phyloP scores from a whole-genome alignment of 2,888 invertebrate species.

The Cephalotes varians region DNA sequence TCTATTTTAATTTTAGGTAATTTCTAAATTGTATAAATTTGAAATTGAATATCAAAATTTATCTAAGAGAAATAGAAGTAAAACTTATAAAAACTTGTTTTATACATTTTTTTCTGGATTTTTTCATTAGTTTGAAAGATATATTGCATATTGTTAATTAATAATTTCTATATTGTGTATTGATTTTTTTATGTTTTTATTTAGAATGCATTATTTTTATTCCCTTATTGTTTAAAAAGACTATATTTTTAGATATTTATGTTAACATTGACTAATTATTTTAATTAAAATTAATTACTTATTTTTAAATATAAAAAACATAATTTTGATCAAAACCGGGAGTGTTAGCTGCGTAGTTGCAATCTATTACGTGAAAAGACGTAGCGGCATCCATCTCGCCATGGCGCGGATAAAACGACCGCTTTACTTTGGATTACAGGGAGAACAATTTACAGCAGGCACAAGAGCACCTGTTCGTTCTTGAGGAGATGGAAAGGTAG shows the following conservation, averaged over 20 bases:
- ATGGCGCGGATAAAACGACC: slow-evolving; percentile 85
- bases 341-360: slow-evolving; percentile 72
- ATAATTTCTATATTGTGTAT: not conserved
- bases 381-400: slow-evolving; percentile 84
- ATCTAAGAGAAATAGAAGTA: not conserved
- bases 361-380: slow-evolving; percentile 83
- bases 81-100: not conserved
- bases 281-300: not conserved
- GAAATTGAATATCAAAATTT: not conserved
- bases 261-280: not conserved
- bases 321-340: slow-evolving; percentile 70
- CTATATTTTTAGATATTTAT: not conserved
- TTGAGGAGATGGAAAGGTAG: slow-evolving; percentile 81
- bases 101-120: not conserved
- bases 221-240: not conserved
- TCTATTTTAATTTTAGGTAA: not conserved
- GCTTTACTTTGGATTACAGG: slow-evolving; percentile 85
- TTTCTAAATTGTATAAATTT: no score
- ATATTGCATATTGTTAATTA: not conserved
- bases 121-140: not conserved
- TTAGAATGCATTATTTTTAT: not conserved
- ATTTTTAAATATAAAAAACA: not conserved
- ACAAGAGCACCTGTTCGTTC: slow-evolving; percentile 84
- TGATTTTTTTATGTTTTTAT: not conserved
- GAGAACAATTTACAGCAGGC: slow-evolving; percentile 85